These are phyloP conservation scores for Noctua pronuba DNA, from an alignment of 2,888 invertebrate genomes.

Conservation along the genomic window DNA sequence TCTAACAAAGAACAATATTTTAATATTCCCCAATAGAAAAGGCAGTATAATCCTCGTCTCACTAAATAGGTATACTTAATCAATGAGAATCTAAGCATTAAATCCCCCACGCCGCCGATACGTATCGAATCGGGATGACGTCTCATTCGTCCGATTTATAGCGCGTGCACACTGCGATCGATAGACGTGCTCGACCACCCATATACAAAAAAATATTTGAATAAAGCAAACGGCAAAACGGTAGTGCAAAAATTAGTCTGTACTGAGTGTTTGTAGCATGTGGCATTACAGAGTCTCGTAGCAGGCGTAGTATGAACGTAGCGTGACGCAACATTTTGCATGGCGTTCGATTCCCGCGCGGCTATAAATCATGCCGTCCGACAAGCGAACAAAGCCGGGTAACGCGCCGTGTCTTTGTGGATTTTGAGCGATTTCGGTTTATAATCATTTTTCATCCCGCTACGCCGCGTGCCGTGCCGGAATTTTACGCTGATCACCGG, in stretches of 20 bases:
- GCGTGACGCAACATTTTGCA: slow-evolving; percentile 89
- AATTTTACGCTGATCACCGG: slow-evolving; percentile 85
- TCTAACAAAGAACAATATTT: slow-evolving; percentile 62
- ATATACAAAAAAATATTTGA: slow-evolving; percentile 63
- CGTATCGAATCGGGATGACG: slow-evolving; percentile 89
- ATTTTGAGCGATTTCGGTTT: slow-evolving; percentile 88
- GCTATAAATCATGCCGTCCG: slow-evolving; percentile 83
- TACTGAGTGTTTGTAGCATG: slow-evolving; percentile 65
- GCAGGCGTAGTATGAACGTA: slow-evolving; percentile 71
- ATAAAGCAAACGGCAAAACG: slow-evolving; percentile 32
- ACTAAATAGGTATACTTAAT: slow-evolving; percentile 87
- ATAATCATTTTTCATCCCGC: slow-evolving; percentile 87
- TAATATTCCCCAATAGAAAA: slow-evolving; percentile 69
- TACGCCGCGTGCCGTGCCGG: slow-evolving; percentile 65
- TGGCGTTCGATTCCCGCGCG: slow-evolving; percentile 81
- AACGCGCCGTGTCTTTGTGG: slow-evolving; percentile 89
- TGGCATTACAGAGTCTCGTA: slow-evolving; percentile 62
- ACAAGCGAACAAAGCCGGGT: slow-evolving; percentile 89
- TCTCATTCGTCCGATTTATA: slow-evolving; percentile 89
- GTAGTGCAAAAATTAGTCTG: slow-evolving; percentile 48
- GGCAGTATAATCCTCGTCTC: slow-evolving; percentile 78
- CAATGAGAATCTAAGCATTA: slow-evolving; percentile 84
- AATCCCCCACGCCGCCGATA: slow-evolving; percentile 82
- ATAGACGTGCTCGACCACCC: slow-evolving; percentile 65
- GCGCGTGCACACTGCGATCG: slow-evolving; percentile 74